Conservation (phyloP, 2,888 invertebrate genomes). For the Nomada fabriciana region DNA sequence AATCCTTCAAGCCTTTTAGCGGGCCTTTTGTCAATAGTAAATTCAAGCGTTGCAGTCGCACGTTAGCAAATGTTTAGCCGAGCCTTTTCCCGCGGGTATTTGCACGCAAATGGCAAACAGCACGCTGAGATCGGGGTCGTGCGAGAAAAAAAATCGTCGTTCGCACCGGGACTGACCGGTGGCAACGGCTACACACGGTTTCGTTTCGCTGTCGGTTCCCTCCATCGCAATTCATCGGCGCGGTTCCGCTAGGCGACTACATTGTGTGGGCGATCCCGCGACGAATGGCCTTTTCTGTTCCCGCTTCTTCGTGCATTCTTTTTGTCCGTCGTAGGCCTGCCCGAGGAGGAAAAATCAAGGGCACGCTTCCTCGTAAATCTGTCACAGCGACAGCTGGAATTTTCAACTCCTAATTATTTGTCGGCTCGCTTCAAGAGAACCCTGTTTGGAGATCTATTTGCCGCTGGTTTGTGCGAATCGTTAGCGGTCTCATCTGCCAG, state of each 20-base stretch:
- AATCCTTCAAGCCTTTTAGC: not conserved
- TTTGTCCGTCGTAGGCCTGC: conserved; percentile 18
- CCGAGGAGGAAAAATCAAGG: conserved; percentile 44
- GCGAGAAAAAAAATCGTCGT: conserved; percentile 26
- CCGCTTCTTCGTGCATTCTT: not conserved
- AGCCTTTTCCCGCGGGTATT: not conserved
- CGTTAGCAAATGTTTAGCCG: conserved; percentile 17
- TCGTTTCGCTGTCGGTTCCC: conserved; percentile 39
- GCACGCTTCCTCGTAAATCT: conserved; percentile 48
- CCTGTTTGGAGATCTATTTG: not conserved
- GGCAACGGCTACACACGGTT: conserved; percentile 21
- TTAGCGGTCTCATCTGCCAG: too few relatives aligned
- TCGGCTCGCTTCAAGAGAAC: too few relatives aligned
- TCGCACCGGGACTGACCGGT: conserved; percentile 28
- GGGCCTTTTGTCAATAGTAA: not conserved
- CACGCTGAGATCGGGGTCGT: conserved; percentile 4
- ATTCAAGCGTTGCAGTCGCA: not conserved
- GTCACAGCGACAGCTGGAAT: conserved; percentile 9
- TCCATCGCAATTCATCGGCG: conserved; percentile 43
- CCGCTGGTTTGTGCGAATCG: not conserved
- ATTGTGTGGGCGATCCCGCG: conserved; percentile 39
- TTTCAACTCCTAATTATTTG: not conserved
- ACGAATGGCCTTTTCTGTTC: conserved; percentile 1
- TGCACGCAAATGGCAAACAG: not conserved
- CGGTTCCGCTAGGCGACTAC: conserved; percentile 54